Percentiles rank a stretch among this genome's conserved stretches.
Evolutionary conservation across 2,888 invertebrate species (phyloP).

Genomic region (Epistrophe eligans): DNA sequence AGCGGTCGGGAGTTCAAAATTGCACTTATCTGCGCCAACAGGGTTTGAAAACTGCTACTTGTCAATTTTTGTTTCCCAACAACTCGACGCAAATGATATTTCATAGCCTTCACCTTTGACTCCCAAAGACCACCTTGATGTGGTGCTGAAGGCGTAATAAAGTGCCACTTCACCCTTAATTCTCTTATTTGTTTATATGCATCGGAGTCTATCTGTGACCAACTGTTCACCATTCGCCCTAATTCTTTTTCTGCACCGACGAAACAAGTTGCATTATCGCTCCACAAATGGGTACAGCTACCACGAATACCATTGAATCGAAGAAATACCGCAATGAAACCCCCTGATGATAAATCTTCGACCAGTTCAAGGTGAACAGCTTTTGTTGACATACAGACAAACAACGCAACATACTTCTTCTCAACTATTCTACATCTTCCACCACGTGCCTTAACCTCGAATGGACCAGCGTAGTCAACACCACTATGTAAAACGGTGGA

Average conservation of each 20-base stretch:
- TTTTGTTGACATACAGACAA: neutral
- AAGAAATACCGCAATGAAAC: neutral
- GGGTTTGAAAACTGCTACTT: neutral
- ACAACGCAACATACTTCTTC: neutral
- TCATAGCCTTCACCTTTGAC: neutral
- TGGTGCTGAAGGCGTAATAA: too few relatives aligned
- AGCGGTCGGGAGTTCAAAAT: too few relatives aligned
- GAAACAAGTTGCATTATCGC: neutral
- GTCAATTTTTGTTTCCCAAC: neutral
- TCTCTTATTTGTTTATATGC: too few relatives aligned
- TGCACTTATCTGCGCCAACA: neutral
- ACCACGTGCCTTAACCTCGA: neutral
- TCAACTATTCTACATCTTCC: neutral
- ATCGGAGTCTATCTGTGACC: too few relatives aligned
- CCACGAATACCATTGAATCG: neutral
- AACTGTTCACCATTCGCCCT: too few relatives aligned
- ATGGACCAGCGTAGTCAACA: neutral
- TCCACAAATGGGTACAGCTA: neutral
- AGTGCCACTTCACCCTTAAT: too few relatives aligned
- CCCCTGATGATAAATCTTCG: too few relatives aligned
- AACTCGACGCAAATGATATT: neutral
- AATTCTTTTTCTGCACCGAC: too few relatives aligned
- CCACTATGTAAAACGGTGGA: neutral
- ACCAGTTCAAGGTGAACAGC: neutral
- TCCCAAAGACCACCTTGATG: neutral